Evolutionary conservation across 2,888 invertebrate genomes (phyloP), one percentile per base, ranked within the genome.

Genomic region (Polyommatus icarus): DNA sequence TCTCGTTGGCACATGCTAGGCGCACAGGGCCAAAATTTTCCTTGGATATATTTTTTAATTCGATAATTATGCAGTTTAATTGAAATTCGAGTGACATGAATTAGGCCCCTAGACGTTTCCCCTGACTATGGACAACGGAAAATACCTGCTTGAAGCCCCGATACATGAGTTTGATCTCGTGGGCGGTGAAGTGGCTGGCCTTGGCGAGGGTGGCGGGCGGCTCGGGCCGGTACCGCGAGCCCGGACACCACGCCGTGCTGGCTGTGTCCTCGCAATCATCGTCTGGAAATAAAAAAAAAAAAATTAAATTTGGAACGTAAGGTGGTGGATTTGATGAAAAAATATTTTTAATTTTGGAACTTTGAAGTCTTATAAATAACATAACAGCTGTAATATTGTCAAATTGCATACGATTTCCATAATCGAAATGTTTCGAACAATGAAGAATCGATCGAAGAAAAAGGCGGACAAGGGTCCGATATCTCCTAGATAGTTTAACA

Each of bases 151-250:
- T 98, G 89, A 98, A 98, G 2, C 98, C 98, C 73, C 98, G 94
- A 91, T 98, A 98, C 94, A 98, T 98, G 82, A 98, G 95, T 86
- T 98, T 97, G 84, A 98, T 97, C 94, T 98, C 98, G 85, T 97
- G 96, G 82, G 95, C 93, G 4, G 96, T 96, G 94, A 98, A 98
- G 84, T 97, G 96, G 71, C 98, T 97, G 83, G 95, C 96, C 82
- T 95, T 96, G 73, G 97, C 97, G 71, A 98, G 95, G 79, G 96
- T 96, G 77, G 96, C 95, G 80, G 97, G 95, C 79, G 97, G 97
- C 89, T 97, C 98, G 0, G 98, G 98, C 80, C 97, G 95, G 92
- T 98, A 96, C 1, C 97, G 95, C 78, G 95, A 96, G 94, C 90
- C 96, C 0, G 92, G 82, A 91, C 88, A 79, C 87, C 88, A 83